A percentile compares a stretch with the other conserved stretches of the same genome.
Conservation (phyloP, 2,113 vertebrate genomes). For the Eclectus roratus region DNA sequence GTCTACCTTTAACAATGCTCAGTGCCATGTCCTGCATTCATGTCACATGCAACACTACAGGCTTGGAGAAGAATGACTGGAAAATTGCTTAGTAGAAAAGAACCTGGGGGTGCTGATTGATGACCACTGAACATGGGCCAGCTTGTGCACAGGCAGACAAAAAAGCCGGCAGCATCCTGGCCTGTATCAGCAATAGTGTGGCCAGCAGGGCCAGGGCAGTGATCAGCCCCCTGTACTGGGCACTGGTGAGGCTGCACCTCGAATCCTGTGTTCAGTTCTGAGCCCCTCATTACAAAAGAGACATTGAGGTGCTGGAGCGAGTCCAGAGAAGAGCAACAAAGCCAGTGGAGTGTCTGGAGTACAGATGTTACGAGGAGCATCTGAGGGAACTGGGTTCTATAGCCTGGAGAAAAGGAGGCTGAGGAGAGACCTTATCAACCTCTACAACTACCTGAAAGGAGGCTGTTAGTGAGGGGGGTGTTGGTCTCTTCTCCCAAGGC, state of each 20-base stretch:
- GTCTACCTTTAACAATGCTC: neutral
- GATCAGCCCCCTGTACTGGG: neutral
- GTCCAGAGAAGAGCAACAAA: neutral
- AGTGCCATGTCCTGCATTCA: neutral
- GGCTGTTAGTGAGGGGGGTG: rapidly evolving
- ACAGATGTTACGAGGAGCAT: neutral
- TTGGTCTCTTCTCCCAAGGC: neutral
- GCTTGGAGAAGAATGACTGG: neutral
- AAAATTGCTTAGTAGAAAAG: rapidly evolving
- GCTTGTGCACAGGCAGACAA: neutral
- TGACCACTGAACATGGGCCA: neutral
- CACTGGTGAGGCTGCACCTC: neutral
- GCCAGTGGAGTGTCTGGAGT: neutral
- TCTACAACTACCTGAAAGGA: rapidly evolving
- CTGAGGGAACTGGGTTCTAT: neutral
- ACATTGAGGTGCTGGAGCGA: rapidly evolving
- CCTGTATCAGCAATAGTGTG: neutral
- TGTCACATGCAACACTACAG: neutral
- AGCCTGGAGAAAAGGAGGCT: neutral
- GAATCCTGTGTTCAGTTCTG: neutral
- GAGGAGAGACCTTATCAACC: rapidly evolving
- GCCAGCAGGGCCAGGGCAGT: neutral
- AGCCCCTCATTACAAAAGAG: neutral
- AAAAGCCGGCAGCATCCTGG: neutral
- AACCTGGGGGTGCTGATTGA: rapidly evolving